Evolutionary conservation across 2,113 vertebrate genomes (phyloP).

Genomic region (Dissostichus mawsoni): DNA sequence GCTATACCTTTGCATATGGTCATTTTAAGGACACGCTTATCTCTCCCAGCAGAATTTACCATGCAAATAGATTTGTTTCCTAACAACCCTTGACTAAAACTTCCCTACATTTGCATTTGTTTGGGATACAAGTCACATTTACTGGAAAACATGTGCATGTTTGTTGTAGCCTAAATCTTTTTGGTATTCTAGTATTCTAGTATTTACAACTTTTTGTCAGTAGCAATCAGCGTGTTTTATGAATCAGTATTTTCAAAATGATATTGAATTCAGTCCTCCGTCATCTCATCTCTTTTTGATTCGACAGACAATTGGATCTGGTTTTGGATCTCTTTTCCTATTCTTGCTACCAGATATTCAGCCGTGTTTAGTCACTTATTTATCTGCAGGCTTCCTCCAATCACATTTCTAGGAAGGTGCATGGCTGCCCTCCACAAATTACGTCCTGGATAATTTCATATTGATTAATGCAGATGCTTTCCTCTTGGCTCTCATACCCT

Average conservation of each 20-base stretch:
- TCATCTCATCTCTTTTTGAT: constrained; percentile 25
- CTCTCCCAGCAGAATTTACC: constrained; percentile 53
- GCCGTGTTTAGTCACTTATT: constrained; percentile 69
- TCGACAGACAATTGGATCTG: constrained; percentile 48
- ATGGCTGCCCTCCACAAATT: constrained; percentile 81
- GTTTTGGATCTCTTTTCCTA: constrained; percentile 52
- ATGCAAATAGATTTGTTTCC: constrained; percentile 71
- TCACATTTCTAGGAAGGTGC: constrained; percentile 81
- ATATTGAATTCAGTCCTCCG: constrained; percentile 3
- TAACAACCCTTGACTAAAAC: constrained; percentile 41
- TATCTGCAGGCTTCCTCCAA: constrained; percentile 69
- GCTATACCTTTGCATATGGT: constrained; percentile 76
- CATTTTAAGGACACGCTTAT: constrained; percentile 83
- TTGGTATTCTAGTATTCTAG: no score
- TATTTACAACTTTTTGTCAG: not conserved
- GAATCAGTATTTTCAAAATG: constrained; percentile 33
- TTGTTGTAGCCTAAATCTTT: not conserved
- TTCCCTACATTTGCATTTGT: constrained; percentile 55
- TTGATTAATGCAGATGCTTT: constrained; percentile 90
- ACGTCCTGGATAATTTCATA: constrained; percentile 84
- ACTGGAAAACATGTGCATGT: not conserved
- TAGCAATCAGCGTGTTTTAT: constrained; percentile 1
- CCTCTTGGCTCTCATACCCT: constrained; percentile 83
- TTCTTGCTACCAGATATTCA: constrained; percentile 47
- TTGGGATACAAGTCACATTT: constrained; percentile 39